A percentile compares a stretch with the other conserved stretches of the same genome.
Evolutionary conservation across 2,113 vertebrate species (phyloP).

Genomic region (Macroglossus sobrinus): DNA sequence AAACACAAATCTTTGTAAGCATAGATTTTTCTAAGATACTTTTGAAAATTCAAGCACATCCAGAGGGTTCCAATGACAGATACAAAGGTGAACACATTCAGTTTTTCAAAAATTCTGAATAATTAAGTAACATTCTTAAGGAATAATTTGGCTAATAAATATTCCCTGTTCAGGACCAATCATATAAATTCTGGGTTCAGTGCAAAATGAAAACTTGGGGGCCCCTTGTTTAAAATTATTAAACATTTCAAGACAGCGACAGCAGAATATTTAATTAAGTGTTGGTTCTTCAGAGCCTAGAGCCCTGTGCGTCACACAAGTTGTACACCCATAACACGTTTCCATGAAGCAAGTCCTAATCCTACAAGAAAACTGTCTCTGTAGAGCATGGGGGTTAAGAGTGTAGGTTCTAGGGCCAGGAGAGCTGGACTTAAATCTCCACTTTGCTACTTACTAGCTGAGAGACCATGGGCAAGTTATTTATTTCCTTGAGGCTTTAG

Average conservation of each 20-base stretch:
- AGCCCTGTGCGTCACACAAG: no score
- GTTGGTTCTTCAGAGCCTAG: neutral
- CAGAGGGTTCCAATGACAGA: neutral
- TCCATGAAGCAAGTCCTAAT: no score
- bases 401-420: neutral
- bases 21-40: constrained; percentile 18
- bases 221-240: neutral
- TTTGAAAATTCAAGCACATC: neutral
- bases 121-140: neutral
- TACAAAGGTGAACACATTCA: neutral
- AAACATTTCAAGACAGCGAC: neutral
- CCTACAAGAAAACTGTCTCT: neutral
- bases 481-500: neutral
- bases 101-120: neutral
- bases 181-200: neutral
- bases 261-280: neutral
- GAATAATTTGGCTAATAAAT: neutral
- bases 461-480: neutral
- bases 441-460: neutral
- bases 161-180: neutral
- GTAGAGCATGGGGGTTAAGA: neutral
- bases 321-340: neutral
- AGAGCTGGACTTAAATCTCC: neutral
- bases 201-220: neutral
- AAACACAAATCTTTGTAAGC: neutral